Conservation (phyloP, 2,113 vertebrate species). For the Thymallus thymallus region DNA sequence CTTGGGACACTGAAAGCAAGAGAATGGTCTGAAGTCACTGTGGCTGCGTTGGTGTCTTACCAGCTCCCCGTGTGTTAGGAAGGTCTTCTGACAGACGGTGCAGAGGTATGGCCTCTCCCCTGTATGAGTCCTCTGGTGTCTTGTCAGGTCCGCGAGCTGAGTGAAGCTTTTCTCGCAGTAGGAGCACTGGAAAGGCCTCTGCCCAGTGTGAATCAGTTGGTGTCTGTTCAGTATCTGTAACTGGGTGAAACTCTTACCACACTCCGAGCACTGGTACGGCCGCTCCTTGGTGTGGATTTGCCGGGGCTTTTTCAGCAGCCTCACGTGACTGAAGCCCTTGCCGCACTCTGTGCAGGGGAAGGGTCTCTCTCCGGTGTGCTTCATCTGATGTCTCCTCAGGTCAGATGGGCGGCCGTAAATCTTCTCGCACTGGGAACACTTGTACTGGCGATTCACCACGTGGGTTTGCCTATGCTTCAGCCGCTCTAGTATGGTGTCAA, state of each 20-base stretch:
- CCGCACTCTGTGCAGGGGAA: constrained; percentile 71
- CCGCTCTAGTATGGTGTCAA: constrained; percentile 55
- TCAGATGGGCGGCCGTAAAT: constrained; percentile 73
- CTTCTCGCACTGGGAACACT: constrained; percentile 67
- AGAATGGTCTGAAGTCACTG: constrained; percentile 45
- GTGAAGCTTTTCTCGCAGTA: constrained; percentile 67
- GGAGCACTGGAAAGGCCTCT: constrained; percentile 57
- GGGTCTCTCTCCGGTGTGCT: constrained; percentile 59
- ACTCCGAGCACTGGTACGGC: constrained; percentile 38
- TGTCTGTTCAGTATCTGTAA: constrained; percentile 60
- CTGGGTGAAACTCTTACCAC: constrained; percentile 62
- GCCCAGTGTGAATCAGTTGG: constrained; percentile 51
- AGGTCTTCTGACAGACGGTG: constrained; percentile 52
- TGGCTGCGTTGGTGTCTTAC: constrained; percentile 56
- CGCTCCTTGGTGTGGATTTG: constrained; percentile 63
- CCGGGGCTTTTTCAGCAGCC: constrained; percentile 73
- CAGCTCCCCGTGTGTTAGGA: constrained; percentile 60
- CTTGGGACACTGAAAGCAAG: constrained; percentile 56
- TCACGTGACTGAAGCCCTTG: constrained; percentile 72
- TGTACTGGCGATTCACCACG: constrained; percentile 51
- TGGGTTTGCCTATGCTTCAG: constrained; percentile 62
- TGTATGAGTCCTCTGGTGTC: constrained; percentile 56
- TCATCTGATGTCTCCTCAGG: constrained; percentile 69
- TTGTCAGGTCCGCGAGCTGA: constrained; percentile 66
- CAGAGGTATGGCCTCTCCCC: constrained; percentile 58